Evolutionary conservation across 2,888 invertebrate genomes (phyloP).

Genomic region (Limnephilus auricula): DNA sequence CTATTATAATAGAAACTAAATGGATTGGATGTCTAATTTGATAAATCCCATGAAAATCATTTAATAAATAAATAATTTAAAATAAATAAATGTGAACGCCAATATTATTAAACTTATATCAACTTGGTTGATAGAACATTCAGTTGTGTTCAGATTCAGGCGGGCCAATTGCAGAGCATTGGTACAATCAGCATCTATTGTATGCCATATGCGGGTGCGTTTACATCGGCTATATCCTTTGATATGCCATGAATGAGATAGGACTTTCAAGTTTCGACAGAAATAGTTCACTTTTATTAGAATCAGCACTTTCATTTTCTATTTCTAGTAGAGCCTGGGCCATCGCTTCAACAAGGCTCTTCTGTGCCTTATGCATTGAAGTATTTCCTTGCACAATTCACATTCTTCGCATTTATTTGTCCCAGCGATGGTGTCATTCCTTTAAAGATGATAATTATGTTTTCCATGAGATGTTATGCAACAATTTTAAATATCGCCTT

Average conservation of each 20-base stretch:
- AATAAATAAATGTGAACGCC: background rate
- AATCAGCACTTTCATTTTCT: no score
- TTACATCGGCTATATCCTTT: background rate
- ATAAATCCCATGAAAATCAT: background rate
- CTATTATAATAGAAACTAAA: no score
- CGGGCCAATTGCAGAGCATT: slow-evolving; percentile 8
- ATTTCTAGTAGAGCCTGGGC: no score
- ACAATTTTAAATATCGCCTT: background rate
- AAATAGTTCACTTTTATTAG: background rate
- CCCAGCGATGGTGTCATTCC: background rate
- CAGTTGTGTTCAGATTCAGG: background rate
- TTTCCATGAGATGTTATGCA: background rate
- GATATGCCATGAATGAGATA: background rate
- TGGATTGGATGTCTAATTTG: background rate
- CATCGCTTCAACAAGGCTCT: no score
- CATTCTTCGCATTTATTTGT: background rate
- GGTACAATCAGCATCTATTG: slow-evolving; percentile 29
- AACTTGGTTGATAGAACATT: slow-evolving; percentile 2
- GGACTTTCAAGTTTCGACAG: background rate
- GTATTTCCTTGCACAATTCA: no score
- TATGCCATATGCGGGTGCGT: slow-evolving; percentile 13
- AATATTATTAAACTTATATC: background rate
- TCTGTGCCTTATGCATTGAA: background rate
- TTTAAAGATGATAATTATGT: background rate
- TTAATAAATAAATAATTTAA: no score